Evolutionary conservation across 2,888 invertebrate genomes (phyloP).

Genomic region (Adelognathus sp.): DNA sequence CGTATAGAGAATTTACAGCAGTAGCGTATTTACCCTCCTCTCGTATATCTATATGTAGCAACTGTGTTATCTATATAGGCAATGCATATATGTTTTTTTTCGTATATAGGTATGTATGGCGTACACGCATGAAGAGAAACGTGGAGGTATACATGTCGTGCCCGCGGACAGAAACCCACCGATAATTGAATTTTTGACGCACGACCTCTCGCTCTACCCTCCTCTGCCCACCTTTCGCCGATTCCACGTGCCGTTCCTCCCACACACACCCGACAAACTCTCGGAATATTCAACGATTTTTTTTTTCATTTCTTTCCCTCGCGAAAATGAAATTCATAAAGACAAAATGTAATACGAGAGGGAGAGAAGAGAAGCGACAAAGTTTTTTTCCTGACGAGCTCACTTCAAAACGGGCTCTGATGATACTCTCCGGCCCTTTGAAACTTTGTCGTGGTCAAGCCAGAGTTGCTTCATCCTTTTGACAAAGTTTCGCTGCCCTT

Average conservation of each 20-base stretch:
- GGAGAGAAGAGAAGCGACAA: neutral
- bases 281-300: constrained; percentile 24
- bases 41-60: neutral
- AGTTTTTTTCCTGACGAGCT: neutral
- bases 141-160: constrained; percentile 1
- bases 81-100: constrained; percentile 11
- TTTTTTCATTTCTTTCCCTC: neutral
- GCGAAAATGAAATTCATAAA: constrained; percentile 21
- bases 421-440: neutral
- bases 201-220: constrained; percentile 21
- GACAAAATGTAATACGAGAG: neutral
- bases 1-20: neutral
- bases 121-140: constrained; percentile 26
- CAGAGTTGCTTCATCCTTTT: neutral
- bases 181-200: constrained; percentile 56
- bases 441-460: neutral
- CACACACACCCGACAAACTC: constrained; percentile 9
- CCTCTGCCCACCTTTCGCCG: neutral
- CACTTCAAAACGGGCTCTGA: neutral
- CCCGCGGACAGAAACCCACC: constrained; percentile 32
- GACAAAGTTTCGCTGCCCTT: neutral
- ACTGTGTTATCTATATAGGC: neutral
- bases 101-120: constrained; percentile 23
- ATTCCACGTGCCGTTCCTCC: constrained; percentile 12
- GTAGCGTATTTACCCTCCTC: neutral